Base-by-base conservation (phyloP, 2,113 vertebrate species). In the Brienomyrus brachyistius region DNA sequence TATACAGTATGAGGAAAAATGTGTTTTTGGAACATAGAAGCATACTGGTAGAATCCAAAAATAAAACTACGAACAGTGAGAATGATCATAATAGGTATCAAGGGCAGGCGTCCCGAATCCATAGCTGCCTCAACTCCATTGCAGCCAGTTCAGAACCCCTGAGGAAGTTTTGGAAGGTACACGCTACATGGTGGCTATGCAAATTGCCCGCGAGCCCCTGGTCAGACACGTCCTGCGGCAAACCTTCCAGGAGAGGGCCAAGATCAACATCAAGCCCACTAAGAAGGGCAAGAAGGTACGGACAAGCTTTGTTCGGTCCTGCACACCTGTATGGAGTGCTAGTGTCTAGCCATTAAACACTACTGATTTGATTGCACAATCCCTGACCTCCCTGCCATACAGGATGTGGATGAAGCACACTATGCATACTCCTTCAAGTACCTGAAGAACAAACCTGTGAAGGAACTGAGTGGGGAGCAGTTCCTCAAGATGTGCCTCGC, bases 141-240 rank as follows among this genome's bases (percentile, higher is more conserved):
- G 88, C 91, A 99, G 98, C 92, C 98, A 99, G 31, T 99, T 99
- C 92, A 94, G 95, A 88, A 97, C 95, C 23, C 96, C 98, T 0
- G 98, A 99, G 92, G 95, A 97, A 0, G 98, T 99, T 90, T 95
- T 99, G 89, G 98, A 99, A 90, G 98, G 98, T 88, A 98, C 98
- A 10, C 96, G 98, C 50, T 99, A 99, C 95, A 99, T 99, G 98
- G 98, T 99, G 90, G 98, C 98, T 90, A 96, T 99, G 95, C 98
- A 99, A 93, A 98, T 99, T 43, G 98, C 98, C 88, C 96, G 98
- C 21, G 98, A 99, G 88, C 98, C 98, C 62, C 94, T 99, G 83
- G 98, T 99, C 91, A 97, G 98, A 54, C 98, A 99, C 88, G 98
- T 99, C 74, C 95, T 99, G 90, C 95, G 98, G 43, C 98, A 99